Evolutionary conservation across 2,113 vertebrate species (phyloP), one percentile per base, ranked within the genome.

Genomic region (Cyanistes caeruleus): DNA sequence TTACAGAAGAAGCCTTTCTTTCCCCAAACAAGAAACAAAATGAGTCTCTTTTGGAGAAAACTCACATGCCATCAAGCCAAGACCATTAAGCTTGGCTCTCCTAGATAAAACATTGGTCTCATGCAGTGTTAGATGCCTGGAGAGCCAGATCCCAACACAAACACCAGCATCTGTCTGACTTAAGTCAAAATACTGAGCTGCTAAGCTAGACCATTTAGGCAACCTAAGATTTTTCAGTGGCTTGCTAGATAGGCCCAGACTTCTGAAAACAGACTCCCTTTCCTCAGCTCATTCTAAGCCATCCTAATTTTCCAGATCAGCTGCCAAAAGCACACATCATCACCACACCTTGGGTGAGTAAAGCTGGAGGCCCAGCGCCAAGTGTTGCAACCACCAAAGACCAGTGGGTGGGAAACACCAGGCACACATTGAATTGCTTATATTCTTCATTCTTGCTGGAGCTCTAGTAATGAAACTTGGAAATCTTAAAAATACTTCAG

Each of bases 261-360:
- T 90, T 84, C 59, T 86, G 84, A 76, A 86, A 74, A 83, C 0
- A 1, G 18, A 44, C 17, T 84, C 28, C 12, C 48, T 74, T 87
- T 90, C 60, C 11, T 27, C 43, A 88, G 43, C n/a, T 69, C 13
- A 28, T 74, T 74, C 52, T 77, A 81, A 86, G 35, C 48, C 22
- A 74, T 23, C 30, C 33, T 75, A 60, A 44, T 87, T 95, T 89
- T 89, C 80, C 48, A 68, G 39, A 55, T 49, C 31, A 72, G 53
- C 37, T 84, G 91, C 86, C 80, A 84, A 81, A 85, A 39, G 9
- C 33, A 84, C 16, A 31, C 44, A 65, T 93, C 87, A 81, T 58
- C 55, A 59, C 95, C 93, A 93, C 93, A 89, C 94, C 96, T 91
- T 75, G 17, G 9, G 37, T 92, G 87, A 92, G 56, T 69, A 96